Evolutionary conservation across 2,888 invertebrate genomes (phyloP).

Genomic region (Cotesia congregata): DNA sequence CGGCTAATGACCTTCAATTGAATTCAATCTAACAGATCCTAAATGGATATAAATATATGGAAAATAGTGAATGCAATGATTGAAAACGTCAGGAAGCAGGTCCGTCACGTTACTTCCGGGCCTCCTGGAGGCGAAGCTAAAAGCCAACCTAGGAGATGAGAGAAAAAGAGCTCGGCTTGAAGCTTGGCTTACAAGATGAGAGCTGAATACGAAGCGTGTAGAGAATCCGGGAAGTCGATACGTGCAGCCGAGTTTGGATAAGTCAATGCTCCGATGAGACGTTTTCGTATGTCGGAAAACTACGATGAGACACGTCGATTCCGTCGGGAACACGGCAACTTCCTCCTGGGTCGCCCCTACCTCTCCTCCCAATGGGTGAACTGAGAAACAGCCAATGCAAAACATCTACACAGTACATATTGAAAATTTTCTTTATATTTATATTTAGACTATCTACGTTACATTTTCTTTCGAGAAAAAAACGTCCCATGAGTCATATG

Average conservation of each 20-base stretch:
- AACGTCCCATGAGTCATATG: constrained; percentile 4
- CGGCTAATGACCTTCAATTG: constrained; percentile 54
- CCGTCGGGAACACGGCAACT: constrained; percentile 33
- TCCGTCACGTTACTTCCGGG: constrained; percentile 52
- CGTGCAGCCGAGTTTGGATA: constrained; percentile 30
- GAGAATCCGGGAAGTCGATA: constrained; percentile 44
- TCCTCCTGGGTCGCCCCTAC: background rate
- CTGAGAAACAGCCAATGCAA: constrained; percentile 42
- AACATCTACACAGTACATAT: constrained; percentile 35
- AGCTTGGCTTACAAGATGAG: constrained; percentile 35
- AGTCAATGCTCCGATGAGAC: constrained; percentile 40
- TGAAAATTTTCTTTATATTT: background rate
- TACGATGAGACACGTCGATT: constrained; percentile 41
- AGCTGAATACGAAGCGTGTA: constrained; percentile 47
- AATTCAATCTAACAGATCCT: background rate
- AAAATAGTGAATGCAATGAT: constrained; percentile 37
- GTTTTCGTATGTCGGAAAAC: constrained; percentile 43
- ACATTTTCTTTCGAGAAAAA: background rate
- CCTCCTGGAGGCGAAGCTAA: constrained; percentile 27
- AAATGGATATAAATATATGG: background rate
- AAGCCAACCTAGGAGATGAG: constrained; percentile 39
- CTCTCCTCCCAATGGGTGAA: constrained; percentile 32
- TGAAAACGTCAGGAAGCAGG: constrained; percentile 50
- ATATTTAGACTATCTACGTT: constrained; percentile 20
- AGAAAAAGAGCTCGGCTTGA: constrained; percentile 48